Base-by-base conservation (phyloP, 2,113 vertebrate species). In the Oenanthe melanoleuca region DNA sequence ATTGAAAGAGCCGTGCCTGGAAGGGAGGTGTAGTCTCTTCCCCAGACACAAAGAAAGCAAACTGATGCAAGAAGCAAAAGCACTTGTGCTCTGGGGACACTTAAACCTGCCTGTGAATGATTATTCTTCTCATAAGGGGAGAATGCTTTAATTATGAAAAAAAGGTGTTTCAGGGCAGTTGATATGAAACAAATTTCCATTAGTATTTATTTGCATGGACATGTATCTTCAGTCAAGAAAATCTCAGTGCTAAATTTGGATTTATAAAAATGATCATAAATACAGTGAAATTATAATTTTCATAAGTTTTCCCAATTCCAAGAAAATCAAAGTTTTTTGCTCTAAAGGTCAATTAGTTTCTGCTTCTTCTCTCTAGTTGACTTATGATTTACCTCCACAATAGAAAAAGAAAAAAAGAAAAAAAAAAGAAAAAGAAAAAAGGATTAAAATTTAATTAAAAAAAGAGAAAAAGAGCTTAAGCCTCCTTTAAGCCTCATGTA, bases 381-480 rank as follows among this genome's bases (percentile, higher is more conserved):
- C 97, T 95, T 95, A 89, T 29, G 31, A 53, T 94, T 94, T 95
- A 80, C 3, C n/a, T 55, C 37, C 14, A 20, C 5, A 14, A 18
- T 44, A 55, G 5, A 28, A n/a, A 57, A 33, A 11, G 9, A 22
- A 22, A 42, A 1, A 37, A 38, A 42, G 6, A 15, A 3, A 23
- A 29, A 14, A 37, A 37, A 37, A 18, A 52, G 24, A 50, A 26
- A 52, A 52, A 52, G 0, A 24, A 40, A 38, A 29, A 24, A 29
- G 1, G 0, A 1, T 9, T 20, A 49, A 4, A 60, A 95, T 97
- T 98, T 97, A 93, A 98, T 96, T 42, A 20, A 96, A 97, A 92
- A 90, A 94, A 96, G 81, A 31, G 52, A 96, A 97, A 96, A 78
- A 25, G 56, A 83, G 24, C 47, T 75, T 85, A 88, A 94, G 33